Percentiles rank a stretch among this genome's conserved stretches.
phyloP scores from a whole-genome alignment of 2,113 vertebrate genomes.

The Thryonomys swinderianus region DNA sequence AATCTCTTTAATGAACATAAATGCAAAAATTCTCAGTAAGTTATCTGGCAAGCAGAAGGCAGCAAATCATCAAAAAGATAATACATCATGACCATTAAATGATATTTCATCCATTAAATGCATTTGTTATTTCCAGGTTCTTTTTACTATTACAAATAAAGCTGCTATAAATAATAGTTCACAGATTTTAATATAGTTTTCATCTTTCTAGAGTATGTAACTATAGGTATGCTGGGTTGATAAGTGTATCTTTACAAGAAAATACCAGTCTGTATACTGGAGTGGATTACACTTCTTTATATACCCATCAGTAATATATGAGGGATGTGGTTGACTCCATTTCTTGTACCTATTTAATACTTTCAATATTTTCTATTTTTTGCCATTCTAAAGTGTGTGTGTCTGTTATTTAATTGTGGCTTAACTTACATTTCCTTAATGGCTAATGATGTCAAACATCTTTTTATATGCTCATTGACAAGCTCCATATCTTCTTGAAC shows the following conservation, averaged over 20 bases:
- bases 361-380: conserved; percentile 1
- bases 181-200: conserved; percentile 3
- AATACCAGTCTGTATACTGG: conserved; percentile 3
- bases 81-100: background rate
- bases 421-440: conserved; percentile 37
- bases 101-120: background rate
- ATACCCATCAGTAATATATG: background rate
- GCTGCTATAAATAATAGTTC: background rate
- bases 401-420: background rate
- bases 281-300: background rate
- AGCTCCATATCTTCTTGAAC: background rate
- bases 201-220: background rate
- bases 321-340: background rate
- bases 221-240: background rate
- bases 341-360: background rate
- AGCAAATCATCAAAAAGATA: background rate
- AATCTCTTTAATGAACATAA: background rate
- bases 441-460: background rate
- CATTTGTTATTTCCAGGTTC: background rate
- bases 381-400: background rate
- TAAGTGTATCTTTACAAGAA: conserved; percentile 6
- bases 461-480: background rate
- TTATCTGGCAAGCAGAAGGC: background rate
- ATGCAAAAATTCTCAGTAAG: background rate
- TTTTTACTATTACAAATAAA: conserved; percentile 3